These are phyloP conservation scores for Campoletis raptor DNA, from an alignment of 2,888 invertebrate species.

Conservation along the genomic window DNA sequence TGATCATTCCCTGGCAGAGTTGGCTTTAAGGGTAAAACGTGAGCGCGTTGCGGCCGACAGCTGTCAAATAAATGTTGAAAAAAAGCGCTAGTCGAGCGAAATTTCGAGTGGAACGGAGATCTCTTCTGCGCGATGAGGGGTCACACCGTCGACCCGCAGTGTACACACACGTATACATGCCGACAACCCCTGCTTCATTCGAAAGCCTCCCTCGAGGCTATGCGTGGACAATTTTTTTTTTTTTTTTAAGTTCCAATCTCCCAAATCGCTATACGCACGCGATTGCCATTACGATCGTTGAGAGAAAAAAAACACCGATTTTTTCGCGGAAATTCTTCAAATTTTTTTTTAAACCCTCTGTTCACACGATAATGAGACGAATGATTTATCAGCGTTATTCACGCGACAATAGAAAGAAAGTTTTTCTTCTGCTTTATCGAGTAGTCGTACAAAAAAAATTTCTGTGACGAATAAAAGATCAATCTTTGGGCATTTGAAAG, in stretches of 20 bases:
- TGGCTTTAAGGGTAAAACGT: slow-evolving; percentile 74
- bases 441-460: background rate
- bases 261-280: slow-evolving; percentile 41
- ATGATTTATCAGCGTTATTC: slow-evolving; percentile 11
- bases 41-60: slow-evolving; percentile 82
- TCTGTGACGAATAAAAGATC: background rate
- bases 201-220: slow-evolving; percentile 67
- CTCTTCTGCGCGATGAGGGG: slow-evolving; percentile 75
- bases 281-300: slow-evolving; percentile 37
- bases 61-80: slow-evolving; percentile 84
- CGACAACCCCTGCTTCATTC: slow-evolving; percentile 66
- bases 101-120: slow-evolving; percentile 82
- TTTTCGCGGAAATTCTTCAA: background rate
- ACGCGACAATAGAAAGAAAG: slow-evolving; percentile 1
- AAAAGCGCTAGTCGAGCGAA: slow-evolving; percentile 84
- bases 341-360: background rate
- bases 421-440: background rate
- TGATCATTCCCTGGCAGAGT: slow-evolving; percentile 52
- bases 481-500: background rate
- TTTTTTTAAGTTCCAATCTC: slow-evolving; percentile 40
- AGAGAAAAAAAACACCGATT: slow-evolving; percentile 11
- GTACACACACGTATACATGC: slow-evolving; percentile 65
- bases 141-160: slow-evolving; percentile 77
- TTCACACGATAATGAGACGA: slow-evolving; percentile 11
- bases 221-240: slow-evolving; percentile 64